These are phyloP conservation scores for Choristoneura rosaceana DNA, from an alignment of 2,888 invertebrate species.

Conservation along the genomic window DNA sequence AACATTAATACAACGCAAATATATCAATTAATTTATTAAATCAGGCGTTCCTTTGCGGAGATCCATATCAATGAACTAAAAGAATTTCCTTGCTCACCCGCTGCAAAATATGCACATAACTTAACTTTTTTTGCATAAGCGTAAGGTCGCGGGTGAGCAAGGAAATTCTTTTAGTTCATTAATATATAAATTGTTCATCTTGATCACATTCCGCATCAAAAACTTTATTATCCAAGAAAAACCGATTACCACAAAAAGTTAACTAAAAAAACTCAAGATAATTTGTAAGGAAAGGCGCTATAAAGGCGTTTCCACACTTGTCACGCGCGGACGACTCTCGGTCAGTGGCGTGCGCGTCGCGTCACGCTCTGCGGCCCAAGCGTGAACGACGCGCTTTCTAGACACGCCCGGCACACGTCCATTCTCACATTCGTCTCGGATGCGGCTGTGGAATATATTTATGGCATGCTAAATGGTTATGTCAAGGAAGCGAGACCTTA, in stretches of 20 bases:
- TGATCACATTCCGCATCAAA: neutral
- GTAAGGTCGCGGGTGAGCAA: no score
- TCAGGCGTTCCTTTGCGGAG: no score
- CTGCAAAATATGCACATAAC: no score
- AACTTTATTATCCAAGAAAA: neutral
- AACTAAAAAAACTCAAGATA: slow-evolving; percentile 5
- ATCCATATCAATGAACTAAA: no score
- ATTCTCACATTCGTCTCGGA: slow-evolving; percentile 25
- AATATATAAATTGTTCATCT: no score
- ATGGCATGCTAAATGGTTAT: slow-evolving; percentile 30
- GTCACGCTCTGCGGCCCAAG: slow-evolving; percentile 68
- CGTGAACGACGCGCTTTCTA: slow-evolving; percentile 81
- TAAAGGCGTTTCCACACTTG: slow-evolving; percentile 62
- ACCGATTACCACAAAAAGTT: slow-evolving; percentile 7
- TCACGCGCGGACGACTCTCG: slow-evolving; percentile 70
- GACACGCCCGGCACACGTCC: slow-evolving; percentile 45
- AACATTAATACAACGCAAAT: no score
- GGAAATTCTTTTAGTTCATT: no score
- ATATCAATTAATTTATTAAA: no score
- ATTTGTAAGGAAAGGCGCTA: slow-evolving; percentile 44
- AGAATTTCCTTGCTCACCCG: no score
- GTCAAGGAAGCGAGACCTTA: slow-evolving; percentile 22
- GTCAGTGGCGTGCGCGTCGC: slow-evolving; percentile 76
- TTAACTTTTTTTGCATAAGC: no score
- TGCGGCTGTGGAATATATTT: slow-evolving; percentile 14